Evolutionary conservation across 2,113 vertebrate species (phyloP).

Genomic region (Crotalus horridus): DNA sequence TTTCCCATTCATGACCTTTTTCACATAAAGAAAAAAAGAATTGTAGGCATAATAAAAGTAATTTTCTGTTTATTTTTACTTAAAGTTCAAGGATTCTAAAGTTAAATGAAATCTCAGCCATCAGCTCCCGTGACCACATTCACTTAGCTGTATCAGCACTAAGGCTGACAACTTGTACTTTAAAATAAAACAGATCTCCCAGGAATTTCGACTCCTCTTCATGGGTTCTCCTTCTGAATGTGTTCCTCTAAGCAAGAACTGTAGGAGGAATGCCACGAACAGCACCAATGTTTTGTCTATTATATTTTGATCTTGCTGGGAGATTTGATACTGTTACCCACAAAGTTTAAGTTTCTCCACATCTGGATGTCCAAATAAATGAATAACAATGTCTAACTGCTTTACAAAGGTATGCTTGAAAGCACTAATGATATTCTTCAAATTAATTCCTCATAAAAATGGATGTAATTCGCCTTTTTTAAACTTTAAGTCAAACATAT

Average conservation of each 20-base stretch:
- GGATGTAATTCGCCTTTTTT: not conserved
- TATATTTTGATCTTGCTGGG: not conserved
- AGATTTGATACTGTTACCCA: not conserved
- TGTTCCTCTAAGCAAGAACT: not conserved
- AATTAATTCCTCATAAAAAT: not conserved
- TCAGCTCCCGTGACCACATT: not conserved
- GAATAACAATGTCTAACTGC: not conserved
- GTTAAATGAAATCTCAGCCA: not conserved
- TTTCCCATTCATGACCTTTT: not conserved
- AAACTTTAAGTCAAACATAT: not conserved
- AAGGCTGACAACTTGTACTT: not conserved
- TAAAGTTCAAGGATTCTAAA: not conserved
- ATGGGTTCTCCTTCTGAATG: slow-evolving; percentile 1
- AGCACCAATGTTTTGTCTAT: not conserved
- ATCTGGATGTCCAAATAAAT: not conserved
- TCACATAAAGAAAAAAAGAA: not conserved
- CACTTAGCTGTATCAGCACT: not conserved
- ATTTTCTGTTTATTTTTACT: not conserved
- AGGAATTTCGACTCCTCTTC: not conserved
- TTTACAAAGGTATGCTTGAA: not conserved
- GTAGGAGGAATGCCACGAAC: not conserved
- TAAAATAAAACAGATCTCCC: not conserved
- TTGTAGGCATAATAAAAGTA: not conserved
- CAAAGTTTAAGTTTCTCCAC: not conserved
- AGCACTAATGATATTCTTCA: not conserved